Conservation (phyloP, 2,888 invertebrate species). For the Polydrusus pterygomalis region DNA sequence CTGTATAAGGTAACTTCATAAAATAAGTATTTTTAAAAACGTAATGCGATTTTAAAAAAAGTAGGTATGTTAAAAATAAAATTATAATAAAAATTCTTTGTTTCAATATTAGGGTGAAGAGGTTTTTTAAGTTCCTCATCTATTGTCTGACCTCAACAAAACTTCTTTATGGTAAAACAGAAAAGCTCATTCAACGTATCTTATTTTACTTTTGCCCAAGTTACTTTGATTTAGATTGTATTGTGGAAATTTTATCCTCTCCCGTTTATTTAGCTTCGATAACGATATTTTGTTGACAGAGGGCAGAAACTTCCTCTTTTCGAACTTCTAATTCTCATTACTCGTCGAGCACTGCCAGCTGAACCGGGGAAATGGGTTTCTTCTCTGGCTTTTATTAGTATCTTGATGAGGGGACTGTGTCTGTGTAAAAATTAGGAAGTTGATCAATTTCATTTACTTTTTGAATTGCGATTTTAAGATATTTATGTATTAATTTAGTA, state of each 20-base stretch:
- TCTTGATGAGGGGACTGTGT: not conserved
- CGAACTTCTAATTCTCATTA: conserved; percentile 1
- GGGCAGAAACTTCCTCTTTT: not conserved
- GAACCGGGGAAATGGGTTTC: conserved; percentile 6
- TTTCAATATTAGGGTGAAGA: no score
- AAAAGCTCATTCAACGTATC: no score
- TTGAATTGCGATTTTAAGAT: not conserved
- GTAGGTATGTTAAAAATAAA: no score
- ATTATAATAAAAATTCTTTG: no score
- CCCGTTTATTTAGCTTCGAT: not conserved
- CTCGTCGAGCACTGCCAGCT: not conserved
- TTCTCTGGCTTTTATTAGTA: not conserved
- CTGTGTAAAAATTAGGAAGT: not conserved
- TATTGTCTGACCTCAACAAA: no score
- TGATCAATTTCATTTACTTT: not conserved
- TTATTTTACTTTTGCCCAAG: no score
- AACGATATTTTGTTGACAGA: conserved; percentile 6
- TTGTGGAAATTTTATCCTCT: not conserved
- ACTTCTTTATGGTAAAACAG: no score
- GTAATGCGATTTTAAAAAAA: no score
- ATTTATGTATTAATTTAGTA: not conserved
- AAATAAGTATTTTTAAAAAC: no score
- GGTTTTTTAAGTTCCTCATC: no score
- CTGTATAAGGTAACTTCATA: no score
- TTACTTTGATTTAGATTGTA: not conserved